Conservation (phyloP, 2,888 invertebrate genomes). For the Seira sanloemensis region DNA sequence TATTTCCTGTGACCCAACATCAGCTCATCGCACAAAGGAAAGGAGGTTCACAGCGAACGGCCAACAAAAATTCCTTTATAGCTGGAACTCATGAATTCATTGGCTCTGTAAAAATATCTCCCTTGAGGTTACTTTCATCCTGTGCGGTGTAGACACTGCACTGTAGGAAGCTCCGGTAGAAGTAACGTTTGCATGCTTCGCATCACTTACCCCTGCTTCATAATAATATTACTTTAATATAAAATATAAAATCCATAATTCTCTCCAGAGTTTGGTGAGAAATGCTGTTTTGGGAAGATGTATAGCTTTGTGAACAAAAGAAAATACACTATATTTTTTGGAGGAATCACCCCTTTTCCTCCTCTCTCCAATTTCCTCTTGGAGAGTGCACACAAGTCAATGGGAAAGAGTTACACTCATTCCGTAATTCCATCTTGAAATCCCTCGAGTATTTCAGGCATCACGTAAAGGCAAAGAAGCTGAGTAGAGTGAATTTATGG, state of each 20-base stretch:
- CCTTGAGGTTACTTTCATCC: too few relatives aligned
- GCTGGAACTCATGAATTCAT: too few relatives aligned
- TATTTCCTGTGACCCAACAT: too few relatives aligned
- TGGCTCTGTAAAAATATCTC: too few relatives aligned
- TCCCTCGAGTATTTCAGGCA: conserved; percentile 49
- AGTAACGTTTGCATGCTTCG: too few relatives aligned
- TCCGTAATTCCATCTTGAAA: conserved; percentile 32
- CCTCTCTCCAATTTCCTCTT: conserved; percentile 45
- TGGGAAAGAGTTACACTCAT: neutral
- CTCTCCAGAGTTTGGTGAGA: neutral
- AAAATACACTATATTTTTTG: neutral
- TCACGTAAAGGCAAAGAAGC: conserved; percentile 42
- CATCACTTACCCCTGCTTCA: too few relatives aligned
- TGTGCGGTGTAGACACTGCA: too few relatives aligned
- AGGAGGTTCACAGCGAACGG: too few relatives aligned
- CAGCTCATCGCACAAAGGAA: too few relatives aligned
- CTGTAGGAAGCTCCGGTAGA: too few relatives aligned
- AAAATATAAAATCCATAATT: neutral
- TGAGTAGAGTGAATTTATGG: conserved; percentile 15
- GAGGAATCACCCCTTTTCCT: conserved; percentile 19
- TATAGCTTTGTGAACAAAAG: neutral
- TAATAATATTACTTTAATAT: neutral
- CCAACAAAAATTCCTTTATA: too few relatives aligned
- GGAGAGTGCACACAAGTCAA: too few relatives aligned
- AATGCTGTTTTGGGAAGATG: neutral